Evolutionary conservation across 1,140 invertebrate species (phyloP).

Genomic region (Aphidius gifuensis): DNA sequence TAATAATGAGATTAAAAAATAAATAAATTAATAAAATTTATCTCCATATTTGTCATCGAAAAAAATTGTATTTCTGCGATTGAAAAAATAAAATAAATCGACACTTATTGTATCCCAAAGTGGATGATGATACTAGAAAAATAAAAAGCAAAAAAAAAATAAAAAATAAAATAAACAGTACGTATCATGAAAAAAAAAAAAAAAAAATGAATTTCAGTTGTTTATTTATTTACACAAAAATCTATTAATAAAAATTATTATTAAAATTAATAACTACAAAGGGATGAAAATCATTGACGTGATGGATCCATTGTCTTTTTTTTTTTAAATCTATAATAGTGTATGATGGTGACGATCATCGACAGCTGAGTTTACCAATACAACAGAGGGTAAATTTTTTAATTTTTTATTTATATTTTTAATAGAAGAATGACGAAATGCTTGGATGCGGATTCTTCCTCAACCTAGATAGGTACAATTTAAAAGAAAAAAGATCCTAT

Average conservation of each 20-base stretch:
- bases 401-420: background rate
- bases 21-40: slow-evolving; percentile 16
- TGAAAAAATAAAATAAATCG: slow-evolving; percentile 11
- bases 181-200: slow-evolving; percentile 4
- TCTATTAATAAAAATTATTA: slow-evolving; percentile 1
- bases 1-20: slow-evolving; percentile 6
- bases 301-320: too few species aligned
- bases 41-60: slow-evolving; percentile 8
- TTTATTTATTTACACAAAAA: background rate
- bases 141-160: background rate
- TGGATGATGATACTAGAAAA: background rate
- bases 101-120: slow-evolving; percentile 15
- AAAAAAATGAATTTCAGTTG: too few species aligned
- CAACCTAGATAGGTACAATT: slow-evolving; percentile 3
- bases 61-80: slow-evolving; percentile 11
- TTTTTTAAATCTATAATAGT: background rate
- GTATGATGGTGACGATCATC: slow-evolving; percentile 8
- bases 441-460: slow-evolving; percentile 20
- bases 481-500: slow-evolving; percentile 20
- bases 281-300: background rate
- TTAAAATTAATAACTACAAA: slow-evolving; percentile 4
- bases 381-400: slow-evolving; percentile 4
- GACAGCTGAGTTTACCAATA: slow-evolving; percentile 9
- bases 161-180: slow-evolving; percentile 8
- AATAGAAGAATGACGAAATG: background rate